Percentiles rank a stretch among this genome's conserved stretches.
phyloP scores from a whole-genome alignment of 2,113 vertebrate genomes.

The Tympanuchus pallidicinctus region DNA sequence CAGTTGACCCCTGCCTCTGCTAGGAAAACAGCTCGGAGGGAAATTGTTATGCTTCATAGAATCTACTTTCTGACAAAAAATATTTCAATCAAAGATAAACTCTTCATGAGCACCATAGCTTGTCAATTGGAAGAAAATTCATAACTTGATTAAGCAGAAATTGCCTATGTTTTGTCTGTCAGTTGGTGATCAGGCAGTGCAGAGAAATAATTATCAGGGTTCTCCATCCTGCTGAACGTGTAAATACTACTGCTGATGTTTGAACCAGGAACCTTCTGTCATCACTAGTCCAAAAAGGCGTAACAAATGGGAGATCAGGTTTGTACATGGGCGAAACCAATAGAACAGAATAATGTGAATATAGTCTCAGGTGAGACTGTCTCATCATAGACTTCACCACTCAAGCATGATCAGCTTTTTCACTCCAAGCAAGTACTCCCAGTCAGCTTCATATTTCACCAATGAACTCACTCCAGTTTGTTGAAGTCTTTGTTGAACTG shows the following conservation, averaged over 20 bases:
- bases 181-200: no score
- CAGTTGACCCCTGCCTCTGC: not conserved
- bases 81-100: not conserved
- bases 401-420: not conserved
- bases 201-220: not conserved
- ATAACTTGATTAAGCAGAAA: not conserved
- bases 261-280: not conserved
- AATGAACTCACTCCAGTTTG: not conserved
- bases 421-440: fast-evolving
- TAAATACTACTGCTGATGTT: not conserved
- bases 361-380: not conserved
- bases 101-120: not conserved
- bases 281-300: not conserved
- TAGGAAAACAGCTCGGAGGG: not conserved
- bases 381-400: not conserved
- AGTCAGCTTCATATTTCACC: not conserved
- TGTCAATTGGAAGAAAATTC: not conserved
- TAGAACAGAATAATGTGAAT: not conserved
- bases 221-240: not conserved
- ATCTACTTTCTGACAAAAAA: not conserved
- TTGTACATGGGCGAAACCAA: not conserved
- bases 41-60: not conserved
- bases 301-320: not conserved
- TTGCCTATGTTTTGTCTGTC: not conserved
- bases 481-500: not conserved